Evolutionary conservation across 2,113 vertebrate genomes (phyloP).

Genomic region (Sitta europaea): DNA sequence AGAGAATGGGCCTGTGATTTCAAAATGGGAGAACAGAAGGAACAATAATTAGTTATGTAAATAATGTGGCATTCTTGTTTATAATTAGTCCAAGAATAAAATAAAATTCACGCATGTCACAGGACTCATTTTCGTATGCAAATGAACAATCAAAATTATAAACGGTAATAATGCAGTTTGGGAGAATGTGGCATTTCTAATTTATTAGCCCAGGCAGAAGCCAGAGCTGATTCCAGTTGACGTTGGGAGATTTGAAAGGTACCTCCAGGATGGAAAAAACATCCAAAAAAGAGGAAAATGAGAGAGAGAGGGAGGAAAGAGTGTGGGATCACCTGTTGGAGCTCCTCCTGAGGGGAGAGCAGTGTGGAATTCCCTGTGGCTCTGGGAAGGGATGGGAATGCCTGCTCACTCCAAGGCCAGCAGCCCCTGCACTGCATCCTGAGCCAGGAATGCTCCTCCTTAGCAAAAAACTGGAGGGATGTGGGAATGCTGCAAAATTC

Average conservation of each 20-base stretch:
- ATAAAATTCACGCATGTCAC: conserved; percentile 92
- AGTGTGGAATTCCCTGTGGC: background rate
- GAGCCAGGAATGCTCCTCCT: too few species aligned
- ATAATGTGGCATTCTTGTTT: conserved; percentile 99
- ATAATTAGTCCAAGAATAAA: conserved; percentile 96
- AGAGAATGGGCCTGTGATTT: conserved; percentile 71
- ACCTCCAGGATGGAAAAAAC: conserved; percentile 32
- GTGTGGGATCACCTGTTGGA: background rate
- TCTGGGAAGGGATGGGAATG: background rate
- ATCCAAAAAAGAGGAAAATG: background rate
- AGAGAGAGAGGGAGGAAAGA: background rate
- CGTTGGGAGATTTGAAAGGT: conserved; percentile 68
- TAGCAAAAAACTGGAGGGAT: background rate
- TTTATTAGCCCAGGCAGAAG: conserved; percentile 82
- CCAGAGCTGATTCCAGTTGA: conserved; percentile 82
- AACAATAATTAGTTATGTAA: conserved; percentile 99
- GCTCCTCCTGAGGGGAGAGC: background rate
- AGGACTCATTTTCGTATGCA: conserved; percentile 98
- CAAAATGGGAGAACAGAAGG: conserved; percentile 90
- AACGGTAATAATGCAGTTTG: conserved; percentile 96
- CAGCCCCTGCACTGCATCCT: accelerated
- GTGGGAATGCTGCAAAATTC: background rate
- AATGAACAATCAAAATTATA: conserved; percentile 98
- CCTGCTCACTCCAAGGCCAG: accelerated
- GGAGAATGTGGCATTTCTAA: conserved; percentile 87